phyloP scores from a whole-genome alignment of 1,140 invertebrate genomes.

The Gryllus bimaculatus region DNA sequence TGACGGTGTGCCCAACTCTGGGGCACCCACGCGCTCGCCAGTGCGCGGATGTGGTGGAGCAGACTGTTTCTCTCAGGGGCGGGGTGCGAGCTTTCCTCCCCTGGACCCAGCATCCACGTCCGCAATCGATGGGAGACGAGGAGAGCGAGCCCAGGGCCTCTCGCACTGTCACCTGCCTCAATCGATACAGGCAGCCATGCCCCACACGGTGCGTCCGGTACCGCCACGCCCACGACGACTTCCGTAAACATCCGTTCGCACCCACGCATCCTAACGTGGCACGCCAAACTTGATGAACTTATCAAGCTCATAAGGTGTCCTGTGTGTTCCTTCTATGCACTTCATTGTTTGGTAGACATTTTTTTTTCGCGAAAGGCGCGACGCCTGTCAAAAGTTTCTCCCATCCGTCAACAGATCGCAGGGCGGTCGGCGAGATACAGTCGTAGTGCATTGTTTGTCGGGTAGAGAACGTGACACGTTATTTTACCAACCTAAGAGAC shows the following conservation, averaged over 20 bases:
- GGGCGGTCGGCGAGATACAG: not conserved
- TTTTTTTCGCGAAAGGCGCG: not conserved
- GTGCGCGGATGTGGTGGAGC: no score
- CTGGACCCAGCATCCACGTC: not conserved
- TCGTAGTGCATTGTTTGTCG: not conserved
- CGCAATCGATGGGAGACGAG: not conserved
- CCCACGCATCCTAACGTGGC: no score
- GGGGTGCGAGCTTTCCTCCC: not conserved
- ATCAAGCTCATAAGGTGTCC: not conserved
- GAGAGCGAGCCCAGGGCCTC: not conserved
- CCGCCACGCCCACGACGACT: not conserved
- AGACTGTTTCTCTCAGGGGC: no score
- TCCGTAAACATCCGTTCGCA: no score
- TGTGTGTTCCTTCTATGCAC: not conserved
- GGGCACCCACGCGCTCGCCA: no score
- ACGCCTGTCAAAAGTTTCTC: not conserved
- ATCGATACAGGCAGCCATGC: not conserved
- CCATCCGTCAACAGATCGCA: not conserved
- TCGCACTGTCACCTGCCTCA: not conserved
- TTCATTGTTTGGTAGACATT: not conserved
- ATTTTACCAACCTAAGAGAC: not conserved
- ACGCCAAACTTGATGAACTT: not conserved
- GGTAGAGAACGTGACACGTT: not conserved
- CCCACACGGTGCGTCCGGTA: not conserved
- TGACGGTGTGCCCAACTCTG: no score